Conservation (phyloP, 2,797 vertebrate genomes). For the Chiroxiphia lanceolata region DNA sequence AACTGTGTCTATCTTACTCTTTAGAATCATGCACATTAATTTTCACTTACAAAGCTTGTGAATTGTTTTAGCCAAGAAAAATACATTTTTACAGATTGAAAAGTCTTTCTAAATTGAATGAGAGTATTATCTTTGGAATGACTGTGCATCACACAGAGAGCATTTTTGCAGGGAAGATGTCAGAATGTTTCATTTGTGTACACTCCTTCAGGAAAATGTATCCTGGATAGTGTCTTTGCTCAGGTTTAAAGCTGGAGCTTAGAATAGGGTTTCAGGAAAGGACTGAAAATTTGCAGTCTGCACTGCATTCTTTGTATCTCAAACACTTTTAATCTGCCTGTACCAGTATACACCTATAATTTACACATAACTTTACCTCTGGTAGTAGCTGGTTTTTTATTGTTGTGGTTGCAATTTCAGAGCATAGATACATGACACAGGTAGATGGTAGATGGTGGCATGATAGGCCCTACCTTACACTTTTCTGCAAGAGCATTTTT, state of each 20-base stretch:
- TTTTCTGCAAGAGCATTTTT: background rate
- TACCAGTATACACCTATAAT: background rate
- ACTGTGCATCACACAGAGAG: background rate
- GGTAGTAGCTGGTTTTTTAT: background rate
- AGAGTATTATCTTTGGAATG: background rate
- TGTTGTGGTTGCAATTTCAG: background rate
- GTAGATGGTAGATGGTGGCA: no score
- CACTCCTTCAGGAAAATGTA: background rate
- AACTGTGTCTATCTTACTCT: background rate
- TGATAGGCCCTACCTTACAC: background rate
- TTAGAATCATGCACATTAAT: background rate
- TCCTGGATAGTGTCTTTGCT: background rate
- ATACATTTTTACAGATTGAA: background rate
- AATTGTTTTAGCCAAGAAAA: background rate
- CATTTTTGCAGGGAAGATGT: background rate
- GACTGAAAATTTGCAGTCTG: background rate
- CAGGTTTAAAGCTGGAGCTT: background rate
- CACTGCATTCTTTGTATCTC: background rate
- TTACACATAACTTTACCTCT: background rate
- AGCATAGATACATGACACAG: rapidly evolving
- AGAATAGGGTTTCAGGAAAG: background rate
- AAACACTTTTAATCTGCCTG: background rate
- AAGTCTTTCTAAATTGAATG: background rate
- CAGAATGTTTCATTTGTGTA: background rate
- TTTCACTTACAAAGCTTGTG: background rate